Evolutionary conservation across 1,140 invertebrate genomes (phyloP), one percentile per base, ranked within the genome.

Genomic region (roundworm (Caenorhabditis elegans)): DNA sequence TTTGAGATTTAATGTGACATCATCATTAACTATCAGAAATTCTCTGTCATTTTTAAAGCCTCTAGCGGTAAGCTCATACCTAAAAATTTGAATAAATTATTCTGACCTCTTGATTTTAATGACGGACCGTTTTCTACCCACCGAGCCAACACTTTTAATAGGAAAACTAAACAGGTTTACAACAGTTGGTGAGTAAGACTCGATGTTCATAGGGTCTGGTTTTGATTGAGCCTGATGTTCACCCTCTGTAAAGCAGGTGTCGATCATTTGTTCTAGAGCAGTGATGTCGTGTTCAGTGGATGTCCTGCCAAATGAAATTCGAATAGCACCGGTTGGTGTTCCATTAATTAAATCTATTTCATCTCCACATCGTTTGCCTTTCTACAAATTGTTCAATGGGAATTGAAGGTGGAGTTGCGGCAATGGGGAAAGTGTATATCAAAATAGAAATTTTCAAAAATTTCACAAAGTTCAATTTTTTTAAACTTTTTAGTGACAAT

Each of bases 251-350:
- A 76, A 77, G 24, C 48, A 46, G 15, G 53, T 49, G 48, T 76
- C 55, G 36, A 55, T 46, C 48, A 76, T 76, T 76, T 65, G 79
- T 31, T 79, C 43, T 34, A 65, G 47, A 13, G 46, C 78, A n/a
- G 51, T 28, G 31, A 79, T 47, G 24, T 76, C 90, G 83, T 90
- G 91, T 78, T 94, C 92, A 0, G 92, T 93, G 0, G 95, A 96
- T 92, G 94, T 94, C 84, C 96, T 96, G n/a, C 96, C 96, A 90
- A 98, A 96, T 0, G 96, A 98, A 6, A 95, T 92, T 86, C 97
- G 92, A 3, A 98, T 92, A 13, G 95, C 95, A 47, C 97, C 97
- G 1, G 95, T 97, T 3, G 97, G 96, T 86, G 91, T 91, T 0
- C 94, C 95, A 90, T 96, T 92, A n/a, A 98, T 92, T 31, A 98